phyloP scores from a whole-genome alignment of 1,140 invertebrate genomes.

The Meteorus sp. region DNA sequence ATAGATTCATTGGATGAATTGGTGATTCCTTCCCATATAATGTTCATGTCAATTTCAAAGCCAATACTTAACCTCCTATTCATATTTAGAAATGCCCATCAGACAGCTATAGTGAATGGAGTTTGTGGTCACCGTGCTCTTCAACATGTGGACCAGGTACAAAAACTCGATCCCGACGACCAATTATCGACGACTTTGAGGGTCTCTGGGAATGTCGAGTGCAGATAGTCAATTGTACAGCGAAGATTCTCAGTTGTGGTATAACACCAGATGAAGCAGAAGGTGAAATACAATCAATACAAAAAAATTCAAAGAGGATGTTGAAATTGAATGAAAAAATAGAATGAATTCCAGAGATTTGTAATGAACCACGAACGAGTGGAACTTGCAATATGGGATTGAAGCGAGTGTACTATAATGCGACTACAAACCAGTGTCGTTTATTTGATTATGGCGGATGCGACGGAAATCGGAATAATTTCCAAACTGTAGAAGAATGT shows the following conservation, averaged over 20 bases:
- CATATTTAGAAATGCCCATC: constrained; percentile 43
- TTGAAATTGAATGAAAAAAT: too few relatives aligned
- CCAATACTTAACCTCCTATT: background rate
- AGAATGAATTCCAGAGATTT: too few relatives aligned
- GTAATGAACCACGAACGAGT: constrained; percentile 60
- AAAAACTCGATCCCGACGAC: constrained; percentile 63
- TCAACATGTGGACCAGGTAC: constrained; percentile 69
- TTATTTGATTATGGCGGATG: constrained; percentile 79
- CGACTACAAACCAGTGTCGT: constrained; percentile 64
- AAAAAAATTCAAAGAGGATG: background rate
- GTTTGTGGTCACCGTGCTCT: constrained; percentile 69
- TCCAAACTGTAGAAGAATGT: constrained; percentile 63
- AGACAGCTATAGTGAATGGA: constrained; percentile 62
- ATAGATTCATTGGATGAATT: background rate
- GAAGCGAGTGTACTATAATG: constrained; percentile 75
- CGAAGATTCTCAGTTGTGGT: constrained; percentile 59
- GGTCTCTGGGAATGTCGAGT: constrained; percentile 44
- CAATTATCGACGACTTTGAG: constrained; percentile 48
- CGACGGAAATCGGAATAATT: constrained; percentile 75
- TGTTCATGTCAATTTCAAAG: background rate
- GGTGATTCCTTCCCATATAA: background rate
- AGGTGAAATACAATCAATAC: too few relatives aligned
- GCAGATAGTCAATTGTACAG: constrained; percentile 52
- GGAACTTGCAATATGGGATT: constrained; percentile 62
- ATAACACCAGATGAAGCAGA: constrained; percentile 55